A percentile compares a stretch with the other conserved stretches of the same genome.
These are phyloP conservation scores for Melanotaenia maccullochi DNA, from an alignment of 2,797 vertebrate genomes.

Conservation along the genomic window DNA sequence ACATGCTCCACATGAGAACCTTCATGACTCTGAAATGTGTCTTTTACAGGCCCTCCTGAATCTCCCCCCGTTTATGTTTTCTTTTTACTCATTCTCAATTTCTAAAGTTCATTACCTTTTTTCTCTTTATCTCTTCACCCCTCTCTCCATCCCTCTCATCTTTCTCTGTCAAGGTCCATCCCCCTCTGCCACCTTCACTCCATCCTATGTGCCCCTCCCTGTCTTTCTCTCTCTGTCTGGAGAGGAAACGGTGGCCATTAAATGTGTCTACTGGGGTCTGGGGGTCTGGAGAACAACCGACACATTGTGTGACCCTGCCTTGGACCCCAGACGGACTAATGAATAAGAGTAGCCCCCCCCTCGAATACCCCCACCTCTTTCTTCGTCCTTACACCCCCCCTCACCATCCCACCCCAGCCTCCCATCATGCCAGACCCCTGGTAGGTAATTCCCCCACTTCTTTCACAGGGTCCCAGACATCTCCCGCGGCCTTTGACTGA, in stretches of 20 bases:
- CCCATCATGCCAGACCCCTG: conserved; percentile 76
- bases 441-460: conserved; percentile 82
- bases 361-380: conserved; percentile 40
- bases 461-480: conserved; percentile 83
- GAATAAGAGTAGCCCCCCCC: conserved; percentile 76
- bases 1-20: conserved; percentile 47
- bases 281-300: conserved; percentile 81
- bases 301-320: conserved; percentile 82
- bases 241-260: conserved; percentile 82
- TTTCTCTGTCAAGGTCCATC: conserved; percentile 56
- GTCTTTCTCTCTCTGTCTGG: conserved; percentile 70
- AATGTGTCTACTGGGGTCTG: conserved; percentile 81
- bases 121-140: conserved; percentile 31
- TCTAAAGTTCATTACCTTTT: conserved; percentile 1
- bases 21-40: conserved; percentile 46
- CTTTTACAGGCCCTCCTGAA: conserved; percentile 23
- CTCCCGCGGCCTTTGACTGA: conserved; percentile 80
- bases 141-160: conserved; percentile 53
- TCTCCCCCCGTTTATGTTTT: conserved; percentile 10
- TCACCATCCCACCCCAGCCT: conserved; percentile 28
- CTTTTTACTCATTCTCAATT: conserved; percentile 1
- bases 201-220: conserved; percentile 36
- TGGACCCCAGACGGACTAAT: conserved; percentile 84
- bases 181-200: conserved; percentile 61
- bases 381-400: conserved; percentile 37